Evolutionary conservation across 2,797 vertebrate species (phyloP).

Genomic region (Pelobates cultripes): DNA sequence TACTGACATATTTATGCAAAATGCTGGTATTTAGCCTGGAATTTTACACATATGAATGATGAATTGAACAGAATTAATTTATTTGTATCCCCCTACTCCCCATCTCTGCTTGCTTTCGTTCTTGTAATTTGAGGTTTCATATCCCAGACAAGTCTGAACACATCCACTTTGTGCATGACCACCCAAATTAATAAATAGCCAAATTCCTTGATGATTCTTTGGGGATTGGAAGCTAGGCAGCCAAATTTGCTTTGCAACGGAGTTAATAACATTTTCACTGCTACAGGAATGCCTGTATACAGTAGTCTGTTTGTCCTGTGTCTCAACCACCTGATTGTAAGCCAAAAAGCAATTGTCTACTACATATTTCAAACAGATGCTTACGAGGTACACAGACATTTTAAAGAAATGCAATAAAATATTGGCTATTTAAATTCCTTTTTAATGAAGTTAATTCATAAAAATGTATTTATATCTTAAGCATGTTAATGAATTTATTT

Average conservation of each 20-base stretch:
- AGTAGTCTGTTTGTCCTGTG: constrained; percentile 78
- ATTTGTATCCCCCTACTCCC: constrained; percentile 51
- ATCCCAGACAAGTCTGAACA: constrained; percentile 67
- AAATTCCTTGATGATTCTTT: constrained; percentile 75
- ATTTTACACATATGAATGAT: constrained; percentile 72
- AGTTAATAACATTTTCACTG: constrained; percentile 73
- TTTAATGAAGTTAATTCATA: constrained; percentile 71
- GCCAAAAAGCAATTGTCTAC: constrained; percentile 80
- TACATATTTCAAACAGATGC: constrained; percentile 94
- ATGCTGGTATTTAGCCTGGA: constrained; percentile 58
- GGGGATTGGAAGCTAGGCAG: constrained; percentile 65
- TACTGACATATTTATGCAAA: constrained; percentile 71
- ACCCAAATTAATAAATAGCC: constrained; percentile 74
- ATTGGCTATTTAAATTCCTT: constrained; percentile 71
- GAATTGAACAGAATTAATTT: constrained; percentile 68
- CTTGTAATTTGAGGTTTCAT: constrained; percentile 64
- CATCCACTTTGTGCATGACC: constrained; percentile 68
- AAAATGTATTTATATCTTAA: constrained; percentile 63
- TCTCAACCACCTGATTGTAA: constrained; percentile 82
- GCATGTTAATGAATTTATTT: constrained; percentile 74
- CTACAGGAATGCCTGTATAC: constrained; percentile 74
- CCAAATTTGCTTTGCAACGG: constrained; percentile 68
- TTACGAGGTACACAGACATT: constrained; percentile 74
- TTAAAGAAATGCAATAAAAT: constrained; percentile 80
- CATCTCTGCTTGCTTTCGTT: constrained; percentile 18